Conservation (phyloP, 2,113 vertebrate genomes). For the Pionites leucogaster region DNA sequence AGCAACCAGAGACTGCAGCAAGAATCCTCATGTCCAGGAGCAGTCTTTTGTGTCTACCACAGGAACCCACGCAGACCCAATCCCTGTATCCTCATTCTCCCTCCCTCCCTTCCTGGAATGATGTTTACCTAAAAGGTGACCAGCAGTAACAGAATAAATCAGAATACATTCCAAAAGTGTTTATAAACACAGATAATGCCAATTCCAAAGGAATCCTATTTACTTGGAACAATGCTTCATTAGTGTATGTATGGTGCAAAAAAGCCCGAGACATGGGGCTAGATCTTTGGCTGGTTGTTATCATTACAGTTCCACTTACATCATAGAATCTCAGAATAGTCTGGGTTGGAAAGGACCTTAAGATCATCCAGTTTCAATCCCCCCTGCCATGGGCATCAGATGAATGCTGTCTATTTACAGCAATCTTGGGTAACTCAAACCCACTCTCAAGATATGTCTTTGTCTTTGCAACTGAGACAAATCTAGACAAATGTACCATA, state of each 20-base stretch:
- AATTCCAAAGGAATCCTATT: not conserved
- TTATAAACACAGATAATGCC: not conserved
- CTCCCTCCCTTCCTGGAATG: not conserved
- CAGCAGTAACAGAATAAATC: not conserved
- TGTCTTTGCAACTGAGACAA: not conserved
- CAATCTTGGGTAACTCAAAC: not conserved
- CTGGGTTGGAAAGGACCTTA: no score
- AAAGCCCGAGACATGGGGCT: not conserved
- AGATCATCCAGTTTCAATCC: no score
- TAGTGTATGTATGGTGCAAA: not conserved
- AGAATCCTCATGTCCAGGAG: not conserved
- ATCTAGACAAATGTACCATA: not conserved
- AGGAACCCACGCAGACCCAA: not conserved
- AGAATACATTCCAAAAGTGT: not conserved
- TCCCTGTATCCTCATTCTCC: not conserved
- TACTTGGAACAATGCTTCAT: not conserved
- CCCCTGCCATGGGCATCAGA: not conserved
- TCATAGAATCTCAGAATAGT: no score
- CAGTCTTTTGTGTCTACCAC: not conserved
- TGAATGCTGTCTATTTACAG: not conserved
- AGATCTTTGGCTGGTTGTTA: not conserved
- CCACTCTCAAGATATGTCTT: not conserved
- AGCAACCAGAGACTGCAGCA: not conserved
- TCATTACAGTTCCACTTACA: not conserved
- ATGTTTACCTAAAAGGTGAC: not conserved